Conservation (phyloP, 2,113 vertebrate species). For the Prinia subflava region DNA sequence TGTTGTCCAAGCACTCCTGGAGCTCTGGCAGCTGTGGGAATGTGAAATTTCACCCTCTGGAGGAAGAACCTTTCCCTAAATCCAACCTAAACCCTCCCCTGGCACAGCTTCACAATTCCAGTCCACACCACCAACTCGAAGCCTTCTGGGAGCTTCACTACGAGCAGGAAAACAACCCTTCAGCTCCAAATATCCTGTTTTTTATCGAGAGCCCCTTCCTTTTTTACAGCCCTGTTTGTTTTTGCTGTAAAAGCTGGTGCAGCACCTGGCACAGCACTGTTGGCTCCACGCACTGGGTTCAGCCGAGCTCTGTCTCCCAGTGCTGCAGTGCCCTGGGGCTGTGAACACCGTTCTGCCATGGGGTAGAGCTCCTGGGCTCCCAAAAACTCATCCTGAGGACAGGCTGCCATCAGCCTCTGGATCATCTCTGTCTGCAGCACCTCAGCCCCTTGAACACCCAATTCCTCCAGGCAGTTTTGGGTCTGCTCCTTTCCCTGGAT, state of each 20-base stretch:
- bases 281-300: neutral
- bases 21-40: neutral
- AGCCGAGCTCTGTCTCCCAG: neutral
- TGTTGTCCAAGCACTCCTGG: fast-evolving
- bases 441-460: neutral
- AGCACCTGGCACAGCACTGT: neutral
- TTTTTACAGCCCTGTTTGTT: slow-evolving; percentile 16
- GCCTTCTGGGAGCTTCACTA: neutral
- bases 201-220: neutral
- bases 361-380: neutral
- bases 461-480: neutral
- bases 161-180: neutral
- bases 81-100: neutral
- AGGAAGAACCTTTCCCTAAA: neutral
- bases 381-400: neutral
- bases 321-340: neutral
- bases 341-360: fast-evolving
- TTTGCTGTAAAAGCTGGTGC: neutral
- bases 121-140: neutral
- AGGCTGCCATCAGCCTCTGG: neutral
- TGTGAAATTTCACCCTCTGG: neutral
- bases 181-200: neutral
- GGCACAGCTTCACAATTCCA: neutral
- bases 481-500: neutral
- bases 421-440: neutral